Evolutionary conservation across 1,140 invertebrate genomes (phyloP).

Genomic region (Centruroides sculpturatus): DNA sequence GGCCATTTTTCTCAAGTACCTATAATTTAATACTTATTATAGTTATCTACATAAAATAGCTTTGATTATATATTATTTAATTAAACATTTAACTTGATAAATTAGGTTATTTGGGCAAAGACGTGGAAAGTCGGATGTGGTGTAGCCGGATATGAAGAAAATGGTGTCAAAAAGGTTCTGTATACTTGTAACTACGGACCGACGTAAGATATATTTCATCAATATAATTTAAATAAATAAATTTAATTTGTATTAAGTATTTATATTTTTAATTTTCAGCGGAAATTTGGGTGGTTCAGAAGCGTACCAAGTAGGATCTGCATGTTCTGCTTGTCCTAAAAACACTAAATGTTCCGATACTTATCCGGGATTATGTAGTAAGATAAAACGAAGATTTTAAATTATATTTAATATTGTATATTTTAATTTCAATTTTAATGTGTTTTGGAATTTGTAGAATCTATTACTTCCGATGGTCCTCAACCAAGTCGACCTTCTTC

Average conservation of each 20-base stretch:
- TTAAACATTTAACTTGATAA: not conserved
- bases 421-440: no score
- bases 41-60: not conserved
- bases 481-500: no score
- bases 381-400: no score
- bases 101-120: constrained; percentile 15
- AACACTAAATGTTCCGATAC: not conserved
- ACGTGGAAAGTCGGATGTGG: constrained; percentile 18
- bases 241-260: no score
- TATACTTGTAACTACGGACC: constrained; percentile 19
- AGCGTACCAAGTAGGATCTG: not conserved
- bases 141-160: constrained; percentile 7
- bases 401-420: no score
- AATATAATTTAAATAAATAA: no score
- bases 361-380: no score
- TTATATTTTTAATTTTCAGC: no score
- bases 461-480: no score
- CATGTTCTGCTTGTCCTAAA: not conserved
- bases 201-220: not conserved
- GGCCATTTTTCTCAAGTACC: constrained; percentile 16
- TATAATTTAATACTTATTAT: not conserved
- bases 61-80: not conserved
- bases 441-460: no score
- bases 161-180: not conserved
- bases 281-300: not conserved